These are phyloP conservation scores for Ahaetulla prasina DNA, from an alignment of 2,113 vertebrate species.

Conservation along the genomic window DNA sequence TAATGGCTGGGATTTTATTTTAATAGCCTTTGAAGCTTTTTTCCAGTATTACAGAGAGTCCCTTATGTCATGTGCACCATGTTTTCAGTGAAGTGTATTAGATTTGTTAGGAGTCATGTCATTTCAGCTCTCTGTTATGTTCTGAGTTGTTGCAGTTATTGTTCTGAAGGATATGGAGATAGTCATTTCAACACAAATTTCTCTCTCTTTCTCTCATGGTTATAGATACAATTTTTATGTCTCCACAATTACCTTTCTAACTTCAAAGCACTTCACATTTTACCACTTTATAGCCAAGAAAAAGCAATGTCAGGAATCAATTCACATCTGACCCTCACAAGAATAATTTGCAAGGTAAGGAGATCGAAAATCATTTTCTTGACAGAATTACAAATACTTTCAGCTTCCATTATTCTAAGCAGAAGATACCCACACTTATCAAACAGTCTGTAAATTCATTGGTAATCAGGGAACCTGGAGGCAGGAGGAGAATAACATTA, in stretches of 20 bases:
- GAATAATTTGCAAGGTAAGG: slow-evolving; percentile 55
- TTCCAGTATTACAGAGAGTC: slow-evolving; percentile 47
- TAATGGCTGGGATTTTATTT: slow-evolving; percentile 64
- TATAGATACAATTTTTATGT: slow-evolving; percentile 64
- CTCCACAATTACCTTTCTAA: slow-evolving; percentile 65
- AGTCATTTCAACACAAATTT: slow-evolving; percentile 61
- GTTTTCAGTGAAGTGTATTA: slow-evolving; percentile 56
- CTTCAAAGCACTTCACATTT: slow-evolving; percentile 57
- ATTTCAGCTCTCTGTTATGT: slow-evolving; percentile 55
- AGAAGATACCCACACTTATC: slow-evolving; percentile 47
- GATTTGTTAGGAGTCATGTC: slow-evolving; percentile 55
- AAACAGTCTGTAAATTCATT: slow-evolving; percentile 2
- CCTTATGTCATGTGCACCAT: slow-evolving; percentile 49
- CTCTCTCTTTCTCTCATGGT: slow-evolving; percentile 25
- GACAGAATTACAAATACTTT: slow-evolving; percentile 64
- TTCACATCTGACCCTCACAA: slow-evolving; percentile 54
- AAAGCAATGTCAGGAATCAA: slow-evolving; percentile 58
- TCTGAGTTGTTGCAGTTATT: slow-evolving; percentile 61
- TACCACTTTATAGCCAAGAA: slow-evolving; percentile 51
- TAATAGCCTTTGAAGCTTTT: slow-evolving; percentile 58
- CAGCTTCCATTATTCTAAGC: slow-evolving; percentile 44
- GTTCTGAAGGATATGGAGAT: slow-evolving; percentile 62
- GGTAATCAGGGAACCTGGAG: slow-evolving; percentile 13
- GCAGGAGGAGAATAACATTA: not conserved
- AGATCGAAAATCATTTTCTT: slow-evolving; percentile 64